Conservation (phyloP, 2,888 invertebrate species). For the Drosophila subsilvestris region DNA sequence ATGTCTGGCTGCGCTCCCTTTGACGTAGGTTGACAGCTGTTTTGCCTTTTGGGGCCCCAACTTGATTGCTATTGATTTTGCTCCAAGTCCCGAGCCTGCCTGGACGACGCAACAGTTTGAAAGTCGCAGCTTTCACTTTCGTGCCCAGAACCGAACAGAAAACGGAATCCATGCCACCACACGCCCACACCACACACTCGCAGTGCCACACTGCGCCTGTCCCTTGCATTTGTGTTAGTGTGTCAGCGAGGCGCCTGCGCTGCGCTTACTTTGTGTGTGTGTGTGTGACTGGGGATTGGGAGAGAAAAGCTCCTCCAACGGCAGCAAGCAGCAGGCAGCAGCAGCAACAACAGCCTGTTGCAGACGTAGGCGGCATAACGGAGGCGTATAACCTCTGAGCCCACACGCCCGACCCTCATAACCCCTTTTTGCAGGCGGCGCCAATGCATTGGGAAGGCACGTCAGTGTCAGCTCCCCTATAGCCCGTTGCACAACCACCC, state of each 20-base stretch:
- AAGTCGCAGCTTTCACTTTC: slow-evolving; percentile 79
- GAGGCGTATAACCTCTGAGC: slow-evolving; percentile 28
- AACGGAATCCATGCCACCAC: slow-evolving; percentile 3
- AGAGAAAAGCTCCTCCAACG: slow-evolving; percentile 16
- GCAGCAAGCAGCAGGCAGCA: slow-evolving; percentile 34
- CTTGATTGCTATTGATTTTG: slow-evolving; percentile 74
- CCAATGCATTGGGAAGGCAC: slow-evolving; percentile 57
- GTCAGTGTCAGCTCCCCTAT: slow-evolving; percentile 1
- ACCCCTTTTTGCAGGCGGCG: slow-evolving; percentile 43
- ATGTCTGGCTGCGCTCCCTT: slow-evolving; percentile 37
- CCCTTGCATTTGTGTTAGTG: slow-evolving; percentile 71
- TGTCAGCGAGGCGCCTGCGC: slow-evolving; percentile 70
- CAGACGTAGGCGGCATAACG: slow-evolving; percentile 48
- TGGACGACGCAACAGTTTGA: slow-evolving; percentile 72
- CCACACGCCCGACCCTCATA: slow-evolving; percentile 11
- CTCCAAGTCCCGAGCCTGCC: slow-evolving; percentile 40
- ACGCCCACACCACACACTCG: slow-evolving; percentile 11
- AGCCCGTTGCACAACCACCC: slow-evolving; percentile 9
- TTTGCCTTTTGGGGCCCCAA: slow-evolving; percentile 51
- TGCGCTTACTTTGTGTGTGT: slow-evolving; percentile 3
- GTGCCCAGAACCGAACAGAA: slow-evolving; percentile 53
- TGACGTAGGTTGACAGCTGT: slow-evolving; percentile 81
- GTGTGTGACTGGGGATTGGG: background rate
- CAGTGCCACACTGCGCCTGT: slow-evolving; percentile 48
- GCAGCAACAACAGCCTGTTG: slow-evolving; percentile 62